A percentile compares a stretch with the other conserved stretches of the same genome.
phyloP scores from a whole-genome alignment of 2,888 invertebrate genomes.

The Onchidella celtica region DNA sequence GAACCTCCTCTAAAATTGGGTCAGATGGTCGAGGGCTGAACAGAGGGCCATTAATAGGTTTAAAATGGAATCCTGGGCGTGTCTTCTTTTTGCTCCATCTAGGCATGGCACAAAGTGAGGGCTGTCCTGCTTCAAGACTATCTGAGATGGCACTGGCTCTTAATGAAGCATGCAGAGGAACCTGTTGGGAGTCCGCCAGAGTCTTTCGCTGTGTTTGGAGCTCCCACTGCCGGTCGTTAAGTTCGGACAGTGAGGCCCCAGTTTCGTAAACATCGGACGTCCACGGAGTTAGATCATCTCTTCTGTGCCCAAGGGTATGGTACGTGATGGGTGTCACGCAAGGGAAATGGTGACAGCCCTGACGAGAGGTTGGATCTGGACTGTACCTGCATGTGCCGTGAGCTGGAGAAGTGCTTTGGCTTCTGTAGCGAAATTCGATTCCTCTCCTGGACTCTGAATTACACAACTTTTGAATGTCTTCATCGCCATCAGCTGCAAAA shows the following conservation, averaged over 20 bases:
- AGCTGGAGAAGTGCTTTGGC: background rate
- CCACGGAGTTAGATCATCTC: background rate
- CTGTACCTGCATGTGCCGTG: constrained; percentile 2
- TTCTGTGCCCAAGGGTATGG: constrained; percentile 59
- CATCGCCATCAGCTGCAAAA: too few relatives aligned
- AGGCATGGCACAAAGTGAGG: background rate
- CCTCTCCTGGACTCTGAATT: too few relatives aligned
- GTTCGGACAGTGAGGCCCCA: too few relatives aligned
- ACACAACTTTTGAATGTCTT: too few relatives aligned
- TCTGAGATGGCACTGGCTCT: too few relatives aligned
- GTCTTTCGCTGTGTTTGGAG: too few relatives aligned
- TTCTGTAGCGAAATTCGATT: background rate
- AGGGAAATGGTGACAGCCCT: constrained; percentile 64
- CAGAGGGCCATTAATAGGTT: background rate
- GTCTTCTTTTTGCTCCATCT: background rate
- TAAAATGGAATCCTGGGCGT: background rate
- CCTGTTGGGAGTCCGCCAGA: too few relatives aligned
- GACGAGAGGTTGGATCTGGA: background rate
- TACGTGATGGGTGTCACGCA: constrained; percentile 65
- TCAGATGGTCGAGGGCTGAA: constrained; percentile 8
- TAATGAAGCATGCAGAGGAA: too few relatives aligned
- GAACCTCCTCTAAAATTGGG: constrained; percentile 41
- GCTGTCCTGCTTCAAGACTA: too few relatives aligned
- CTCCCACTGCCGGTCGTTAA: too few relatives aligned
- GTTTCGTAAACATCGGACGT: background rate